Evolutionary conservation across 1,140 invertebrate species (phyloP), one percentile per base, ranked within the genome.

Genomic region (Cherax destructor): DNA sequence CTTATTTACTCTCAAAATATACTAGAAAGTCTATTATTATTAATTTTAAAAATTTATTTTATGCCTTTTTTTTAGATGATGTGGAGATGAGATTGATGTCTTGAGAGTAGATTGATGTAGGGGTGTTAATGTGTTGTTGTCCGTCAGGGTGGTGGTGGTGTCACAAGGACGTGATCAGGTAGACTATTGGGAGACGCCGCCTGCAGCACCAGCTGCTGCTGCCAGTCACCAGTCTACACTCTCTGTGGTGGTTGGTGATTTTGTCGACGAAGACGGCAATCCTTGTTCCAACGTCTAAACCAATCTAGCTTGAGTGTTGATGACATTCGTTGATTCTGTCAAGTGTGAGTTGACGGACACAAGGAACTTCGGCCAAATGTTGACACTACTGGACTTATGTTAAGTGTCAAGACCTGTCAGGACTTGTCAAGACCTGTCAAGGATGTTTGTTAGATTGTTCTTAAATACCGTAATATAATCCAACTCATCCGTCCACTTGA

Each of bases 191-290:
- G 69, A 74, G n/a, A n/a, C 69, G 0, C 69, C 69, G 24, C n/a
- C 69, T 9, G 11, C 69, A 24, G 5, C 69, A 5, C 21, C 65
- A 18, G 21, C 18, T 30, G 21, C n/a, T 6, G 7, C n/a, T 11
- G 24, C 4, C 24, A 30, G 6, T n/a, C 69, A 74, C 6, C 69
- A 24, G 18, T 21, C 24, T 30, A 2, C 69, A 9, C 78, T 89
- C 11, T 85, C 91, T 10, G 69, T 86, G 13, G 69, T 86, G 13
- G 81, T 88, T 13, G 91, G 91, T 13, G 91, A 92, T n/a, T 92
- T 92, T 79, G 83, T 89, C 56, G 91, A 92, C 74, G 91, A 92
- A 79, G 91, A 92, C 18, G 91, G 91, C 2, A 88, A 89, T 59
- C 86, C 91, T 11, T 92, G 91, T n/a, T 88, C 86, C n/a, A 92